These are phyloP conservation scores for Zalophus californianus DNA, from an alignment of 2,797 vertebrate genomes.

Conservation along the genomic window DNA sequence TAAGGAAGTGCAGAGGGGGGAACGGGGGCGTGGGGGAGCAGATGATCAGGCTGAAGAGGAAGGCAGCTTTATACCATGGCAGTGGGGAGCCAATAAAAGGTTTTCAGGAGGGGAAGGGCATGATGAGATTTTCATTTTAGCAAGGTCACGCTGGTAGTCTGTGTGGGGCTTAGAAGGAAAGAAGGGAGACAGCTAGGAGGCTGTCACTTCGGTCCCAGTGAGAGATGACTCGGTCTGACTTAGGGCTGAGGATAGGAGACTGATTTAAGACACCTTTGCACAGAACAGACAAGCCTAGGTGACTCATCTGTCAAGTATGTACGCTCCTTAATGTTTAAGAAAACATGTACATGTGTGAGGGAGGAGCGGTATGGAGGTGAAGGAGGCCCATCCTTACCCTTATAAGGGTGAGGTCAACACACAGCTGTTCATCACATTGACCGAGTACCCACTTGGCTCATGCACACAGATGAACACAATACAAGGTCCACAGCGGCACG, in stretches of 20 bases:
- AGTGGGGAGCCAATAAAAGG: not conserved
- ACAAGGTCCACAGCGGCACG: too few relatives aligned
- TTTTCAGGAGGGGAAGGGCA: not conserved
- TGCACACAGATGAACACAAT: not conserved
- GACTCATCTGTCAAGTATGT: not conserved
- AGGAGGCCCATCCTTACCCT: not conserved
- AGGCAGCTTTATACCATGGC: not conserved
- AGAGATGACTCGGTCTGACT: not conserved
- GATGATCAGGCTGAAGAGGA: not conserved
- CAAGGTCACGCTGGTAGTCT: not conserved
- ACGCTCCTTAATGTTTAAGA: not conserved
- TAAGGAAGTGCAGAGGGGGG: not conserved
- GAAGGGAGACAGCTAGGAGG: not conserved
- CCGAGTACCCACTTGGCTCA: not conserved
- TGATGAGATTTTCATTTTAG: not conserved
- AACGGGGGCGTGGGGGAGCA: not conserved
- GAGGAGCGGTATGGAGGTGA: not conserved
- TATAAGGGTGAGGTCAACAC: not conserved
- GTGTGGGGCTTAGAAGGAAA: not conserved
- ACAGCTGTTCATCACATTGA: accelerated
- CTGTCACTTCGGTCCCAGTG: not conserved
- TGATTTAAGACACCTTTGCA: not conserved
- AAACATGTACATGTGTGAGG: not conserved
- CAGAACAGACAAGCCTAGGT: not conserved
- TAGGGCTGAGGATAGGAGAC: not conserved